Conservation (phyloP, 2,113 vertebrate species). For the Pedionomus torquatus region DNA sequence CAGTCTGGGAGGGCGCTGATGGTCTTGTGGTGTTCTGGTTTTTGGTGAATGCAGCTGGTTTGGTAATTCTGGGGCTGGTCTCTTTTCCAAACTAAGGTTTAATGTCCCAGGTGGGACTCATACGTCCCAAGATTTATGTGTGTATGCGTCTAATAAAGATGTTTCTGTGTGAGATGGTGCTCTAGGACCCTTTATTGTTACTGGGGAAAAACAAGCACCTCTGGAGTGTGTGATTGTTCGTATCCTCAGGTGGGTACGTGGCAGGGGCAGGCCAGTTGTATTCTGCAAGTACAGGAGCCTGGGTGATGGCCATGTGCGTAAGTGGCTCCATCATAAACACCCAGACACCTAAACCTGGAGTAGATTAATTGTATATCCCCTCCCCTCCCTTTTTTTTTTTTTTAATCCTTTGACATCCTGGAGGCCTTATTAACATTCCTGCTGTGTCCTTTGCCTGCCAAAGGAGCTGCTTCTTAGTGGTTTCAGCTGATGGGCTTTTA, state of each 20-base stretch:
- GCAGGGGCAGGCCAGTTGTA: not conserved
- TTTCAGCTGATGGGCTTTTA: not conserved
- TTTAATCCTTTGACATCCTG: not conserved
- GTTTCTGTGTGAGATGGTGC: not conserved
- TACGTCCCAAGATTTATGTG: not conserved
- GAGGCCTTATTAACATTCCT: not conserved
- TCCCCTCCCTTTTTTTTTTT: not conserved
- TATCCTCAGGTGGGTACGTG: rapidly evolving
- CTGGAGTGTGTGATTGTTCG: not conserved
- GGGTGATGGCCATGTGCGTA: not conserved
- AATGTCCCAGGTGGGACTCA: not conserved
- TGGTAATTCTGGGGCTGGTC: not conserved
- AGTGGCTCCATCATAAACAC: not conserved
- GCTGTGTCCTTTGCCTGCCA: not conserved
- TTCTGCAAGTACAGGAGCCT: not conserved
- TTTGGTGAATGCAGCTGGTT: not conserved
- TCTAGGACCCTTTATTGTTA: not conserved
- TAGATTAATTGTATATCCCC: not conserved
- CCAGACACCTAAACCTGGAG: not conserved
- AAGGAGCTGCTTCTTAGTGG: not conserved
- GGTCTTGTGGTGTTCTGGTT: not conserved
- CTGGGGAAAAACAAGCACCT: not conserved
- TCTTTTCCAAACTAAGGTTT: not conserved
- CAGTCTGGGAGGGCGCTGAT: not conserved
- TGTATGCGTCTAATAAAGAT: not conserved